These are phyloP conservation scores for Greenwoodochromis staneri DNA, from an alignment of 2,113 vertebrate species.

Conservation along the genomic window DNA sequence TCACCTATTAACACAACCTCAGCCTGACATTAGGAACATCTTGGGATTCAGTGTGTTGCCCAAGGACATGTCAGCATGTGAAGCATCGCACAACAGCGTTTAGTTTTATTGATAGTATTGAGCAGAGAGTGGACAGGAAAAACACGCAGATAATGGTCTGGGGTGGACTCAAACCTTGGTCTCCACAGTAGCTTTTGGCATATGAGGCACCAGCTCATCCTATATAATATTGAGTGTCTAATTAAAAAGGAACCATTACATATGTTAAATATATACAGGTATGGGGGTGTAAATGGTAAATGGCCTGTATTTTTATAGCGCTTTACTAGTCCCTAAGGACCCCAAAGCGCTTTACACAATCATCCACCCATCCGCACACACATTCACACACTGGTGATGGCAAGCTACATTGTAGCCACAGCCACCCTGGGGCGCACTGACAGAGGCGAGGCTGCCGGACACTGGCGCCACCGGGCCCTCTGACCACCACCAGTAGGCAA, in stretches of 20 bases:
- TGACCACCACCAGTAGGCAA: too few relatives aligned
- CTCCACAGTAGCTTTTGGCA: background rate
- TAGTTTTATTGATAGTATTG: background rate
- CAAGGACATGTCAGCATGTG: background rate
- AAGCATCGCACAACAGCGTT: background rate
- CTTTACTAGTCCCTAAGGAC: too few relatives aligned
- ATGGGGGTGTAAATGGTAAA: background rate
- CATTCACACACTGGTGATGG: too few relatives aligned
- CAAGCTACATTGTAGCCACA: too few relatives aligned
- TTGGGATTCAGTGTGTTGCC: background rate
- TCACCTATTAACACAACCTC: background rate
- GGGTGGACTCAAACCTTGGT: background rate
- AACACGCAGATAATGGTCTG: accelerated
- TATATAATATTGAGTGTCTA: background rate
- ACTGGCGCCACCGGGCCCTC: too few relatives aligned
- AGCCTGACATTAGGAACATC: background rate
- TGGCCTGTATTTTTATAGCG: too few relatives aligned
- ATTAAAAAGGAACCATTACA: background rate
- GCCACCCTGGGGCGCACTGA: too few relatives aligned
- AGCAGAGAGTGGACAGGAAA: background rate
- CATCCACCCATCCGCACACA: too few relatives aligned
- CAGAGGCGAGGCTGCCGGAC: too few relatives aligned
- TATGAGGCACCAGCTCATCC: accelerated
- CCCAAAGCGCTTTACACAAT: too few relatives aligned
- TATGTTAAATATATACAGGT: background rate